phyloP scores from a whole-genome alignment of 2,888 invertebrate genomes.

The Notocelia uddmanniana region DNA sequence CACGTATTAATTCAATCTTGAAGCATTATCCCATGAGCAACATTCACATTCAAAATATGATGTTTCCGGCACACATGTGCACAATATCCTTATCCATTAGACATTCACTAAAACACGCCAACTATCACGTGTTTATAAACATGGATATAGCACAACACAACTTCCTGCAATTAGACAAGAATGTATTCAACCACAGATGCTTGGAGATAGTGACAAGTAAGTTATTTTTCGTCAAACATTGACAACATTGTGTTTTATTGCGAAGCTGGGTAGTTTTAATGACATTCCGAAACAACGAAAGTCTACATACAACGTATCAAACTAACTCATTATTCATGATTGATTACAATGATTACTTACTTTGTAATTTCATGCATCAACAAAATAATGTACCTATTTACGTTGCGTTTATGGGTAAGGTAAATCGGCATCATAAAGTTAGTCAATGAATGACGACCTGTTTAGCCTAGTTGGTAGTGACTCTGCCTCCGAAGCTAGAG shows the following conservation, averaged over 20 bases:
- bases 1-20: background rate
- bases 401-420: too few species aligned
- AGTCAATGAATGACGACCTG: too few species aligned
- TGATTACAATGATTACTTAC: too few species aligned
- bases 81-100: slow-evolving; percentile 41
- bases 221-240: background rate
- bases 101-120: slow-evolving; percentile 42
- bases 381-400: too few species aligned
- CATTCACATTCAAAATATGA: slow-evolving; percentile 30
- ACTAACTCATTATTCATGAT: too few species aligned
- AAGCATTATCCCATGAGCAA: slow-evolving; percentile 49
- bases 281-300: background rate
- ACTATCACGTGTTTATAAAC: slow-evolving; percentile 23
- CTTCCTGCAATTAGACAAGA: slow-evolving; percentile 40
- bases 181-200: background rate
- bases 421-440: too few species aligned
- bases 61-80: slow-evolving; percentile 41
- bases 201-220: background rate
- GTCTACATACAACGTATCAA: background rate
- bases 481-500: too few species aligned
- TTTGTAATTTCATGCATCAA: too few species aligned
- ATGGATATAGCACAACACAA: slow-evolving; percentile 4
- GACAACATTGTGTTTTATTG: slow-evolving; percentile 1
- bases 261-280: background rate
- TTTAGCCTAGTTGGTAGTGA: too few species aligned